Evolutionary conservation across 2,113 vertebrate genomes (phyloP).

Genomic region (Pollimyrus isidori): DNA sequence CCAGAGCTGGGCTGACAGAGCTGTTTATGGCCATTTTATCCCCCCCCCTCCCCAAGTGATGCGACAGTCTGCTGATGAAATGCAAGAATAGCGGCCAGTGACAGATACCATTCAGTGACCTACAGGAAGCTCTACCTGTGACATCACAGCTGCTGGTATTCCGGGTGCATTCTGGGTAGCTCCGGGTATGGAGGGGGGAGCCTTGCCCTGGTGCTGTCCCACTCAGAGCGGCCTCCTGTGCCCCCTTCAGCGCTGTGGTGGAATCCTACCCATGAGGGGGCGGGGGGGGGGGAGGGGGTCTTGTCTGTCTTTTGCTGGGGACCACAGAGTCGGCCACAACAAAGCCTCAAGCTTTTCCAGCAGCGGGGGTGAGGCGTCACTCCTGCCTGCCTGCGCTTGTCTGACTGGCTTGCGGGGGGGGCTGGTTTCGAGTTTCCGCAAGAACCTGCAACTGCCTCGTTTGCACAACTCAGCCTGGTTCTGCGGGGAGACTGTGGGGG

Average conservation of each 20-base stretch:
- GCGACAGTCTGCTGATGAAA: not conserved
- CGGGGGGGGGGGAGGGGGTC: not conserved
- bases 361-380: constrained; percentile 57
- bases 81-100: not conserved
- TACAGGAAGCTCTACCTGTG: not conserved
- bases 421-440: constrained; percentile 64
- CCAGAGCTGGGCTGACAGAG: not conserved
- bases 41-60: not conserved
- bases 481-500: constrained; percentile 47
- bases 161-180: not conserved
- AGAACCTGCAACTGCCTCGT: constrained; percentile 79
- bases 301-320: constrained; percentile 59
- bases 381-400: constrained; percentile 59
- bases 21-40: not conserved
- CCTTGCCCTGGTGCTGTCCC: not conserved
- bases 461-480: constrained; percentile 72
- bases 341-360: constrained; percentile 62
- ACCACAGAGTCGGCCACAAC: constrained; percentile 64
- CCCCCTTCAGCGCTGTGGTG: not conserved
- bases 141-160: not conserved
- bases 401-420: constrained; percentile 48
- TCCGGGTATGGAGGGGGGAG: not conserved
- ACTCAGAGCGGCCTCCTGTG: not conserved
- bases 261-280: not conserved
- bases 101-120: not conserved